These are phyloP conservation scores for Hypolimnas misippus DNA, from an alignment of 2,888 invertebrate genomes.

Conservation along the genomic window DNA sequence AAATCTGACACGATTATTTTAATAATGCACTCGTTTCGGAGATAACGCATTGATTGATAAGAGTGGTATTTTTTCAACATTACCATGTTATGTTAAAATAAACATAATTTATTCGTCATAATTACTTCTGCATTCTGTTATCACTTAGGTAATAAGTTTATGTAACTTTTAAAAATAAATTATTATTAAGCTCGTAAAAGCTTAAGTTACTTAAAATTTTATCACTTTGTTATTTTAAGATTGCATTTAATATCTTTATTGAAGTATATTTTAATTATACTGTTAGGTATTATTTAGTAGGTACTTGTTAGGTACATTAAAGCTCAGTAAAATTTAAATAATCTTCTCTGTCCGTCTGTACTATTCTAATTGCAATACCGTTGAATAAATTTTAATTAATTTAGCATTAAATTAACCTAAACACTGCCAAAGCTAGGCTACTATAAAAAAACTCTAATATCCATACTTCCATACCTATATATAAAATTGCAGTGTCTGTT, in stretches of 20 bases:
- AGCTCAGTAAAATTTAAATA: no score
- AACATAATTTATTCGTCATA: background rate
- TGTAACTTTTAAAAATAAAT: background rate
- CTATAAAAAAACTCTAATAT: no score
- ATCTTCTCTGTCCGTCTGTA: background rate
- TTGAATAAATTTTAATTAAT: no score
- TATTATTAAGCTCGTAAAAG: slow-evolving; percentile 4
- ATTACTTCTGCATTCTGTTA: slow-evolving; percentile 5
- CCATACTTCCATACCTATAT: no score
- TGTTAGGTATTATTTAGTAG: background rate
- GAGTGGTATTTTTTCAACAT: background rate
- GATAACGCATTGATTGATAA: background rate
- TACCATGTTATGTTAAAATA: background rate
- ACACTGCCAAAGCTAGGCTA: no score
- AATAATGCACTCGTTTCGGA: background rate
- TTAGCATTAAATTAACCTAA: no score
- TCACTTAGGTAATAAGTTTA: background rate
- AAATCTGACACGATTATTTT: background rate
- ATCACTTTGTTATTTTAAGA: background rate
- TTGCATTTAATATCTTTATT: background rate
- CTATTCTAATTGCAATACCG: no score
- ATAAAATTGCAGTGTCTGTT: no score
- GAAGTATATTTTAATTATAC: background rate
- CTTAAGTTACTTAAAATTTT: background rate
- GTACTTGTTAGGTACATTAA: no score